These are phyloP conservation scores for Saxicola maurus DNA, from an alignment of 2,797 vertebrate species.

Conservation along the genomic window DNA sequence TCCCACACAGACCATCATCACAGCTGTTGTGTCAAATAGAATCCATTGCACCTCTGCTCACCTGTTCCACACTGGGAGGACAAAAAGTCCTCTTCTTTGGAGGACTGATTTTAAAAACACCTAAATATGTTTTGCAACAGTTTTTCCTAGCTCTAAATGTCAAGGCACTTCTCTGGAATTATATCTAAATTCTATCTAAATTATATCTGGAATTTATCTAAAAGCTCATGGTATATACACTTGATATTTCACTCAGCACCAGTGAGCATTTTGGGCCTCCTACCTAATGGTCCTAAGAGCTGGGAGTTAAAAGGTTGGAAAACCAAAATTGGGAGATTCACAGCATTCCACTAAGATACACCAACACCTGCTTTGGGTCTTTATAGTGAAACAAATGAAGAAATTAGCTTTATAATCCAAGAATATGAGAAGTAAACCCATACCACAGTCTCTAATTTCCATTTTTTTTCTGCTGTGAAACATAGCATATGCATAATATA, in stretches of 20 bases:
- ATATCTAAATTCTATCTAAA: no score
- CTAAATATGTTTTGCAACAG: background rate
- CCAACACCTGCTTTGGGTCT: background rate
- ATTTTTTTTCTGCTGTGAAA: background rate
- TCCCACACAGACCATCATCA: background rate
- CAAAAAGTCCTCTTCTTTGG: fast-evolving
- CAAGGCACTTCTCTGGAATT: background rate
- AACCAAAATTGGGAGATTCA: background rate
- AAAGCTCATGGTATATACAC: background rate
- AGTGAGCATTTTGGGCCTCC: background rate
- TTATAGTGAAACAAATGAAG: background rate
- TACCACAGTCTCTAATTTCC: background rate
- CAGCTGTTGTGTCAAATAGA: background rate
- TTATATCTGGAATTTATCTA: background rate
- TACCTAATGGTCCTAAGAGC: background rate
- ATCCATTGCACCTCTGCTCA: background rate
- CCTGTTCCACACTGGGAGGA: background rate
- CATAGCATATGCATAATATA: conserved; percentile 30
- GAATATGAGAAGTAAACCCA: background rate
- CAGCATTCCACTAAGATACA: background rate
- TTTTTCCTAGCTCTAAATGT: background rate
- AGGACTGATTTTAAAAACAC: background rate
- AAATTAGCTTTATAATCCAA: background rate
- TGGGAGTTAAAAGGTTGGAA: background rate
- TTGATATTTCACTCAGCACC: background rate